phyloP scores from a whole-genome alignment of 2,888 invertebrate species.

The Caenorhabditis panamensis region DNA sequence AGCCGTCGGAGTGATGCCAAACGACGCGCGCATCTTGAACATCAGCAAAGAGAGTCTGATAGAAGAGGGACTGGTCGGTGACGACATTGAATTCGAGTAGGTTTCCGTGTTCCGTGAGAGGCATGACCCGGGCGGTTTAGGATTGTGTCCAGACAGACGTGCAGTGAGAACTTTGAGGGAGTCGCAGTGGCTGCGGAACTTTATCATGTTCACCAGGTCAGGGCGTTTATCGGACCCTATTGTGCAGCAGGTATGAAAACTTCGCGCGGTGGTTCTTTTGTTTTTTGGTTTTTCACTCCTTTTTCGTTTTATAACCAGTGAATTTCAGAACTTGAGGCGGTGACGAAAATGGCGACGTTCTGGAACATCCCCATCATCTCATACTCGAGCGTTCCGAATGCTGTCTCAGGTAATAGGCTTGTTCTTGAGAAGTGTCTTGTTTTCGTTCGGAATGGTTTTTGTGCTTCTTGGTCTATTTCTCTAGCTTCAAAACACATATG shows the following conservation, averaged over 20 bases:
- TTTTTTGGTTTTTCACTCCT: not conserved
- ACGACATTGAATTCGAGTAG: conserved; percentile 78
- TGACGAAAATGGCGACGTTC: conserved; percentile 80
- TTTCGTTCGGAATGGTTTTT: too few species aligned
- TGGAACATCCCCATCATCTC: conserved; percentile 80
- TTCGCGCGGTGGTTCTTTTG: not conserved
- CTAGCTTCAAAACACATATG: not conserved
- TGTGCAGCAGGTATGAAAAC: conserved; percentile 73
- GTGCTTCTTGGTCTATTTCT: too few species aligned
- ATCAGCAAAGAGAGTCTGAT: conserved; percentile 74
- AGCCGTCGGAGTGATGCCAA: conserved; percentile 76
- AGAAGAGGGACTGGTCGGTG: conserved; percentile 75
- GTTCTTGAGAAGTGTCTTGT: too few species aligned
- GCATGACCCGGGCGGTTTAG: conserved; percentile 45
- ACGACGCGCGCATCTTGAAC: conserved; percentile 75
- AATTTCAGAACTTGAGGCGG: conserved; percentile 76
- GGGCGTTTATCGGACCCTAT: conserved; percentile 80
- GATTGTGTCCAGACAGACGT: conserved; percentile 76
- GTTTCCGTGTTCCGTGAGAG: conserved; percentile 21
- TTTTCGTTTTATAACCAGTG: not conserved
- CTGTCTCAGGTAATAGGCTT: conserved; percentile 75
- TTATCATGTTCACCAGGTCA: conserved; percentile 79
- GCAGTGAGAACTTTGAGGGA: conserved; percentile 78
- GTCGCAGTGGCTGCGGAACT: conserved; percentile 80
- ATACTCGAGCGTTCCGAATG: conserved; percentile 75